phyloP scores from a whole-genome alignment of 2,113 vertebrate genomes.

The Anser brachyrhynchus region DNA sequence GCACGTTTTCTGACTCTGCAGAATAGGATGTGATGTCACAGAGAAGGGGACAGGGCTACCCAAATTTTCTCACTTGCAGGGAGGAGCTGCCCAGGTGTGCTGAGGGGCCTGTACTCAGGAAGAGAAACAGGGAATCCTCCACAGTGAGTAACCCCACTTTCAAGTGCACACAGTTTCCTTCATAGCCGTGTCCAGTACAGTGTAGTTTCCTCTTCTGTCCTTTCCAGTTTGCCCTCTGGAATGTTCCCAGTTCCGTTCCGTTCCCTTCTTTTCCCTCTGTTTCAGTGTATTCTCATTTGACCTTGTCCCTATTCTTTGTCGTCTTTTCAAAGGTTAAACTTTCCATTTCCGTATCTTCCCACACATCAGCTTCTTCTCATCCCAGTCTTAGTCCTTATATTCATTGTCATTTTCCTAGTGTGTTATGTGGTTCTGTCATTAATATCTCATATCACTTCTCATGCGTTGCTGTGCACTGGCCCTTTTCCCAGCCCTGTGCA shows the following conservation, averaged over 20 bases:
- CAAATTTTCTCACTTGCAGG: constrained; percentile 80
- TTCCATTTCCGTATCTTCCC: constrained; percentile 22
- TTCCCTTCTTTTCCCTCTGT: constrained; percentile 4
- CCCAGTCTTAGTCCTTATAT: constrained; percentile 3
- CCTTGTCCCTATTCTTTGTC: constrained; percentile 4
- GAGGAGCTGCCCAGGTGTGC: constrained; percentile 81
- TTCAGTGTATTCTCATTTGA: background rate
- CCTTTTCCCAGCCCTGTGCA: background rate
- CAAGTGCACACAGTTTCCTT: constrained; percentile 72
- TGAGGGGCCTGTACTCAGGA: constrained; percentile 79
- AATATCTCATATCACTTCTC: background rate
- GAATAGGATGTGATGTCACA: constrained; percentile 77
- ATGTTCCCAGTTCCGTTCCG: constrained; percentile 65
- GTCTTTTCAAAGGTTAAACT: constrained; percentile 32
- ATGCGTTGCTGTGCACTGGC: constrained; percentile 8
- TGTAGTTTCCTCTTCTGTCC: constrained; percentile 62
- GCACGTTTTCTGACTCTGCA: constrained; percentile 70
- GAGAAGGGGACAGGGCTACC: constrained; percentile 81
- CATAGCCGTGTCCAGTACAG: constrained; percentile 63
- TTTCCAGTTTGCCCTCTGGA: constrained; percentile 65
- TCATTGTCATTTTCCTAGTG: background rate
- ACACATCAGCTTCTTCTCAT: constrained; percentile 3
- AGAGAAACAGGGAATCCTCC: constrained; percentile 81
- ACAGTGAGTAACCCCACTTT: constrained; percentile 80
- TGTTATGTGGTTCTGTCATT: constrained; percentile 26